Evolutionary conservation across 92 coral and sea anemone genomes (phyloP).

Genomic region (Paragorgia papillata): DNA sequence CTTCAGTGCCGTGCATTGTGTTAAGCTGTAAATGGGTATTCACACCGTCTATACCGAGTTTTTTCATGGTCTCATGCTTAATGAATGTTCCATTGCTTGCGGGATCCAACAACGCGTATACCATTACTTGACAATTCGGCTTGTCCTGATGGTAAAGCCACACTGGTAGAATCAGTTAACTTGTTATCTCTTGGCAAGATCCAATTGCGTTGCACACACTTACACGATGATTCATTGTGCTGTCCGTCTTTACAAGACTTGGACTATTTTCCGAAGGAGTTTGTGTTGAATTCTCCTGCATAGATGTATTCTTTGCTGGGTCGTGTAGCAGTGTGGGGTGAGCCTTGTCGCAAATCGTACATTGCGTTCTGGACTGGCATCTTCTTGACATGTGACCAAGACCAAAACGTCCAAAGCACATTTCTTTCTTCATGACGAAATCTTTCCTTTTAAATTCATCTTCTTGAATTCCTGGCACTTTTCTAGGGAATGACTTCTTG

Average conservation of each 20-base stretch:
- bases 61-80: slow-evolving; percentile 18
- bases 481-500: slow-evolving; percentile 25
- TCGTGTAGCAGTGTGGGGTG: slow-evolving; percentile 57
- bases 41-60: slow-evolving; percentile 18
- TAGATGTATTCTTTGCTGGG: slow-evolving; percentile 33
- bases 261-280: background rate
- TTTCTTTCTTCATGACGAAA: too few relatives aligned
- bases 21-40: slow-evolving; percentile 14
- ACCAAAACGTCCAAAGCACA: slow-evolving; percentile 56
- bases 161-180: slow-evolving; percentile 10
- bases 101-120: slow-evolving; percentile 7
- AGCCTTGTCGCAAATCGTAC: too few relatives aligned
- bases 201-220: background rate
- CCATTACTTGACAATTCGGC: slow-evolving; percentile 18
- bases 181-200: too few relatives aligned
- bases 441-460: slow-evolving; percentile 43
- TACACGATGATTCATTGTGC: too few relatives aligned
- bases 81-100: slow-evolving; percentile 22
- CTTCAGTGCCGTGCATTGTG: slow-evolving; percentile 54
- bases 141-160: background rate
- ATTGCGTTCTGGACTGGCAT: slow-evolving; percentile 37
- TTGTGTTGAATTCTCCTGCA: slow-evolving; percentile 17
- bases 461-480: slow-evolving; percentile 38
- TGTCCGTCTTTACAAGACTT: too few relatives aligned
- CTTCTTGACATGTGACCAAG: slow-evolving; percentile 45